Conservation (phyloP, 2,888 invertebrate genomes). For the Drosophila paranaensis region DNA sequence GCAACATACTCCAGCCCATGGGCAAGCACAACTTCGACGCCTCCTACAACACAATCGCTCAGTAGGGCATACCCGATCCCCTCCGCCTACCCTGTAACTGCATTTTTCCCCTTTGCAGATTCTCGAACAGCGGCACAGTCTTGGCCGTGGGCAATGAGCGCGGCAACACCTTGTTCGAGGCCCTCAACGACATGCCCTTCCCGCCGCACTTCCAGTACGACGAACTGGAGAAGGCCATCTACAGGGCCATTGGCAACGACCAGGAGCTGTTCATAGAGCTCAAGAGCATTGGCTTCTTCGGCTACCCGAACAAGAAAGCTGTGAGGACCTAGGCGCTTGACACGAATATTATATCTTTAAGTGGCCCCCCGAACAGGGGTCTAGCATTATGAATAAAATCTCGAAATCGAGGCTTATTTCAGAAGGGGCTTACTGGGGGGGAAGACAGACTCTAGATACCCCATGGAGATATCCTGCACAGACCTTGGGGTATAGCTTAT, state of each 20-base stretch:
- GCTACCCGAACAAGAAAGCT: constrained; percentile 69
- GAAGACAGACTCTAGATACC: no score
- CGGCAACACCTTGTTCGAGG: constrained; percentile 89
- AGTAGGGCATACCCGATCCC: constrained; percentile 48
- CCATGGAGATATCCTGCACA: no score
- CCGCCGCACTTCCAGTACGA: constrained; percentile 89
- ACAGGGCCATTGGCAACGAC: constrained; percentile 88
- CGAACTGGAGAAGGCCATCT: constrained; percentile 88
- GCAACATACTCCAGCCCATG: constrained; percentile 89
- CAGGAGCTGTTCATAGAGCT: constrained; percentile 88
- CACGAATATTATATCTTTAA: background rate
- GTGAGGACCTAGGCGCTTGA: background rate
- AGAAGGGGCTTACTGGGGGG: background rate
- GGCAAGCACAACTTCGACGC: constrained; percentile 69
- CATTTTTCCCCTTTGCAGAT: constrained; percentile 81
- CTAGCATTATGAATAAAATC: constrained; percentile 9
- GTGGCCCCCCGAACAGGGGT: background rate
- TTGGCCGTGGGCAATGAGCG: constrained; percentile 89
- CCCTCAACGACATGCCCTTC: constrained; percentile 90
- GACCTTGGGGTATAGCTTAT: no score
- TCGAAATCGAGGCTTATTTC: background rate
- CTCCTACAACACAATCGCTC: constrained; percentile 71
- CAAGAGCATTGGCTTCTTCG: constrained; percentile 86
- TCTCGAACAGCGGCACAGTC: constrained; percentile 89
- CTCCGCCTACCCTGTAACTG: background rate